Base-by-base conservation (phyloP, 1,140 invertebrate species). In the Druon quercuslanigerum region DNA sequence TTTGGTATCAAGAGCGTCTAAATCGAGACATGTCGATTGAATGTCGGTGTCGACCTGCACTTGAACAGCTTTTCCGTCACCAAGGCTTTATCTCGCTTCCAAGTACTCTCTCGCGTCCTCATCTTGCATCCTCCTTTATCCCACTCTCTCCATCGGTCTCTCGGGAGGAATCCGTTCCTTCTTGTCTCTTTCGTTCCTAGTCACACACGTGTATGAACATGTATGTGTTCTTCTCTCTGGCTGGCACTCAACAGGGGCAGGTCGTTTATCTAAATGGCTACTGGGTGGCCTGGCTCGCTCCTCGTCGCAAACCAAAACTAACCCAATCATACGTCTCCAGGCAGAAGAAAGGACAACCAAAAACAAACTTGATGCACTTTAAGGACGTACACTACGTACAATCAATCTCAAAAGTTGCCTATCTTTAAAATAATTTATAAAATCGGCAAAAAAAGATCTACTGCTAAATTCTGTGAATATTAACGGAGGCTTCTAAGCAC, bases 211-310 rank as follows among this genome's bases (percentile, higher is more conserved):
- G 57, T 40, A 66, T 33, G 33, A 16, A 40, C 60, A 66, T n/a
- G n/a, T 25, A 66, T 20, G 33, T 66, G 33, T 66, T 40, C 25
- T 57, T 66, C 78, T 75, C 72, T 33, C 40, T 71, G 74, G 57
- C 51, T 14, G 80, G 87, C 87, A 88, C 88, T 89, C 83, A 83
- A 86, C 86, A 83, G 85, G 84, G 83, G 82, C 87, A 85, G 86
- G 86, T 89, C 88, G 88, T 90, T 91, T 91, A 91, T 90, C 90
- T 90, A 90, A 90, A 90, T 90, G 89, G 88, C 90, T 91, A 91
- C 90, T 91, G 89, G 90, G 89, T 91, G 90, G 91, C 90, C 90
- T 79, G 84, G 76, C 77, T 85, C 75, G 78, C 75, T 78, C 79
- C 75, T 83, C 72, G 75, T 70, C 74, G 76, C 86, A 83, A 85